Percentiles rank a stretch among this genome's conserved stretches.
Evolutionary conservation across 1,140 invertebrate genomes (phyloP).

Genomic region (Helicoverpa zea): DNA sequence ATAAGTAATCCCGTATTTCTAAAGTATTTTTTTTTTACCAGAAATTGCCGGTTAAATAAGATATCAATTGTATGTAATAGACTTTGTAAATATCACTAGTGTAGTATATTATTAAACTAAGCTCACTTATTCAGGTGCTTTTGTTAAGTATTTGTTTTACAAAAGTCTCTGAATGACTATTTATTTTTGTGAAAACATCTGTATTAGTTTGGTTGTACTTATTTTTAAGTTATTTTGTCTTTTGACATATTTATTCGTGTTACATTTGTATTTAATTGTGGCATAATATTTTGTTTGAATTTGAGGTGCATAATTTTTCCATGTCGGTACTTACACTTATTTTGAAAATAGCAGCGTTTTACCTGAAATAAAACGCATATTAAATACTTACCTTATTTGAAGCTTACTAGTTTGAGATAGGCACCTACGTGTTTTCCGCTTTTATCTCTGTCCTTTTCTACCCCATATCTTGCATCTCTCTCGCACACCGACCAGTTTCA

Average conservation of each 20-base stretch:
- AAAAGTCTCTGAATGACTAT: slow-evolving; percentile 56
- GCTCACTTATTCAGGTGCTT: slow-evolving; percentile 45
- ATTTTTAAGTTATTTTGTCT: neutral
- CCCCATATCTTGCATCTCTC: no score
- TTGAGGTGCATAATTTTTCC: neutral
- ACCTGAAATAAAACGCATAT: no score
- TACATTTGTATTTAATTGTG: neutral
- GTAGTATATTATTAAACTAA: neutral
- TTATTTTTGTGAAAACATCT: slow-evolving; percentile 15
- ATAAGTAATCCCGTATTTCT: no score
- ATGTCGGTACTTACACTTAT: neutral
- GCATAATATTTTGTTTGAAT: neutral
- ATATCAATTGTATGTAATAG: slow-evolving; percentile 25
- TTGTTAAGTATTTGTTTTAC: slow-evolving; percentile 35
- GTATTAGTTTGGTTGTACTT: slow-evolving; percentile 5
- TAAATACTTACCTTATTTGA: no score
- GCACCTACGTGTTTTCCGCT: no score
- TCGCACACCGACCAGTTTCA: no score
- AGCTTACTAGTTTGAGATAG: no score
- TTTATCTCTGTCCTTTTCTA: no score
- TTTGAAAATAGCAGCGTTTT: no score
- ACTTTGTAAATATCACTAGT: slow-evolving; percentile 19
- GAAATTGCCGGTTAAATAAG: neutral
- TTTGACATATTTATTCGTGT: neutral
- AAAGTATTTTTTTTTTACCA: neutral